Evolutionary conservation across 2,888 invertebrate genomes (phyloP), one percentile per base, ranked within the genome.

Genomic region (Drosophila vallismaia): DNA sequence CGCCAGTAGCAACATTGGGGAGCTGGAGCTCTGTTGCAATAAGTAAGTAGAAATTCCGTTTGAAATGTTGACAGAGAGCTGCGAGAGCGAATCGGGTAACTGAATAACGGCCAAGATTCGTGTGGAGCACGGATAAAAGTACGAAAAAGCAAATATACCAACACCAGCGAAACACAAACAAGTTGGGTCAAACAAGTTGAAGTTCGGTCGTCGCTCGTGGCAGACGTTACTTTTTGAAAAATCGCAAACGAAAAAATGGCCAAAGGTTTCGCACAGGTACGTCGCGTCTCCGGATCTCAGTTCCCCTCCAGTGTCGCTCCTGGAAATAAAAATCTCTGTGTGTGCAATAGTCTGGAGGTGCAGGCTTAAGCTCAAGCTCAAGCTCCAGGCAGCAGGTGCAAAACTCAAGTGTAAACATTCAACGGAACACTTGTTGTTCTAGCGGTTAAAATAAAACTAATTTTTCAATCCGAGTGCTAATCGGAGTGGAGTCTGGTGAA

Each of bases 1-100:
- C 48, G 38, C 70, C 76, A 12, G n/a, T 53, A 71, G 50, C 55
- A 58, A 45, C 53, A 50, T 24, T 46, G 58, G 31, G 62, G 76
- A 80, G 74, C 72, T 76, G 68, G 81, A 80, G 73, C 79, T 88
- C 88, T 90, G 90, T 91, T 89, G 91, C 90, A 90, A 89, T 86
- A 90, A 90, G 90, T 89, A 89, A 28, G 28, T 28, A 28, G 28
- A 28, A 6, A 5, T 28, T 5, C 28, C 28, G 28, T 28, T 28
- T 28, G 5, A 28, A 28, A 28, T 28, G 28, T 28, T 28, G 28
- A 0, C 28, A 28, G 28, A 4, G 28, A 28, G 28, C 28, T 28
- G 28, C 28, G 28, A 28, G 28, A 28, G 28, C 28, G 28, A 28
- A 28, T 6, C 28, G 28, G 28, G 28, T 28, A 28, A 28, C 28